phyloP scores from a whole-genome alignment of 2,888 invertebrate genomes.

The Leucophenga maculata region DNA sequence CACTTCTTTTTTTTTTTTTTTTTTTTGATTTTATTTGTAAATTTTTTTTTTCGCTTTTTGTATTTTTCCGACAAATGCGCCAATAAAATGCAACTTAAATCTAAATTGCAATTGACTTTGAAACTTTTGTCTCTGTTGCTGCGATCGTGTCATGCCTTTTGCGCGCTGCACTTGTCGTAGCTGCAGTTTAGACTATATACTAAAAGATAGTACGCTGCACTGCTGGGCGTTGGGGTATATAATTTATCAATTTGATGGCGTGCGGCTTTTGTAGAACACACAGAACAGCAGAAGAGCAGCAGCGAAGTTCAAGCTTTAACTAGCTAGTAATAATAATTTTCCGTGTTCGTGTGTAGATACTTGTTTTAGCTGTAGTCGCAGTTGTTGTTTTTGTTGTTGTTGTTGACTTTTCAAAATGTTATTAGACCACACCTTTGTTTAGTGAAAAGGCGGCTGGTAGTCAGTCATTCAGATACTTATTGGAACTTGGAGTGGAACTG shows the following conservation, averaged over 20 bases:
- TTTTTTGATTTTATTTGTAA: too few relatives aligned
- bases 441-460: slow-evolving; percentile 45
- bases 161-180: neutral
- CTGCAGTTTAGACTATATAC: neutral
- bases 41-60: too few relatives aligned
- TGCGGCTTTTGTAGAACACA: neutral
- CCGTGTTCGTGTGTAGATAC: slow-evolving; percentile 5
- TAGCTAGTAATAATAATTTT: slow-evolving; percentile 8
- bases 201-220: too few relatives aligned
- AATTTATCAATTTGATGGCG: slow-evolving; percentile 15
- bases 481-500: neutral
- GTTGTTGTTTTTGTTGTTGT: slow-evolving; percentile 29
- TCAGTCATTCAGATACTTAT: neutral
- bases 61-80: slow-evolving; percentile 44
- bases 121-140: slow-evolving; percentile 46
- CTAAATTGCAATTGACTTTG: slow-evolving; percentile 62
- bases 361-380: slow-evolving; percentile 21
- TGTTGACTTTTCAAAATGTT: slow-evolving; percentile 35
- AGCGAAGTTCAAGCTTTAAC: neutral
- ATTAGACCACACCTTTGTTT: slow-evolving; percentile 61
- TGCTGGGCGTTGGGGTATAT: too few relatives aligned
- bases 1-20: too few relatives aligned
- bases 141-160: neutral
- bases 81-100: slow-evolving; percentile 59
- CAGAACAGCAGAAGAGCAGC: neutral